phyloP scores from a whole-genome alignment of 2,797 vertebrate species.

The Vireo griseus region DNA sequence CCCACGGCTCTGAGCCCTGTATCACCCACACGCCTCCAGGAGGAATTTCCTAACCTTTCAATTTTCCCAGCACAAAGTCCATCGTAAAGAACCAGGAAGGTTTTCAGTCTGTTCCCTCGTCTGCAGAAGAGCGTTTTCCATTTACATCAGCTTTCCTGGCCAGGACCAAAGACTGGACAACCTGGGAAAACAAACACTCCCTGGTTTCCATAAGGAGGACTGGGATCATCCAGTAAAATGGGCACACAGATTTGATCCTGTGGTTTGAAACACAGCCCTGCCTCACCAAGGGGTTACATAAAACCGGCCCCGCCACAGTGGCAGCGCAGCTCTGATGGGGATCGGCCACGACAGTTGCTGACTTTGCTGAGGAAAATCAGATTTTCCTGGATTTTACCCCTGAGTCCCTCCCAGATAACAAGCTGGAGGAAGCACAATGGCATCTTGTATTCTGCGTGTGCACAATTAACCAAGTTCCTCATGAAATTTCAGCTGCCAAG shows the following conservation, averaged over 20 bases:
- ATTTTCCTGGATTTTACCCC: not conserved
- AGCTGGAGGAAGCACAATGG: not conserved
- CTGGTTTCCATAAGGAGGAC: accelerated
- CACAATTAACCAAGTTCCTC: not conserved
- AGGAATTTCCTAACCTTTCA: not conserved
- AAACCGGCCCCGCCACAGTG: accelerated
- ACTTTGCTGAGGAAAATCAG: not conserved
- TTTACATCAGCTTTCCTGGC: not conserved
- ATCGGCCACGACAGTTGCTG: not conserved
- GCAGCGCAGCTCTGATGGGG: not conserved
- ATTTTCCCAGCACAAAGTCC: accelerated
- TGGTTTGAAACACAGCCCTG: not conserved
- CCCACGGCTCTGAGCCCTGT: not conserved
- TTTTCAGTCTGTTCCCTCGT: accelerated
- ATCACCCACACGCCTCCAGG: accelerated
- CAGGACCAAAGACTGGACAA: accelerated
- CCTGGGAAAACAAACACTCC: not conserved
- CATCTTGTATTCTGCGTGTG: not conserved
- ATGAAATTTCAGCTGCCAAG: not conserved
- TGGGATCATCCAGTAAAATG: accelerated
- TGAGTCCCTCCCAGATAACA: not conserved
- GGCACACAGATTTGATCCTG: accelerated
- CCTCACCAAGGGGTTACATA: not conserved
- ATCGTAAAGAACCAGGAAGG: accelerated
- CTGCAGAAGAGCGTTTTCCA: not conserved